phyloP scores from a whole-genome alignment of 2,888 invertebrate genomes.

The Acanthosepion pharaonis region DNA sequence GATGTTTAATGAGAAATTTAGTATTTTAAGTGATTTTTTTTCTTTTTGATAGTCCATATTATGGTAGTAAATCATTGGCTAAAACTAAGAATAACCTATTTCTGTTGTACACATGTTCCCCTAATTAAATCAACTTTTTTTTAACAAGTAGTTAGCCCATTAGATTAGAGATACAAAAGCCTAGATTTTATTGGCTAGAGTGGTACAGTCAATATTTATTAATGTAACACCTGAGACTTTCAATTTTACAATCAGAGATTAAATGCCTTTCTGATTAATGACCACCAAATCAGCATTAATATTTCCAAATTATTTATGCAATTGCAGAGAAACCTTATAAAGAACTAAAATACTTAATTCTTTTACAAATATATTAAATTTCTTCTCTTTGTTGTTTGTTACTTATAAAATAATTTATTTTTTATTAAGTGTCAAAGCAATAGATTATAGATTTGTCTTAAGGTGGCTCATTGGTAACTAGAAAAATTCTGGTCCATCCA shows the following conservation, averaged over 20 bases:
- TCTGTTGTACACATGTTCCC: too few species aligned
- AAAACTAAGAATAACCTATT: neutral
- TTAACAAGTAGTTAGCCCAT: too few species aligned
- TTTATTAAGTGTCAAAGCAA: neutral
- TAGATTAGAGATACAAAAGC: too few species aligned
- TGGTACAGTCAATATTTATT: too few species aligned
- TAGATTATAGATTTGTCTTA: neutral
- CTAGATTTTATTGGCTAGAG: too few species aligned
- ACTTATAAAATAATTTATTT: too few species aligned
- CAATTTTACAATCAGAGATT: too few species aligned
- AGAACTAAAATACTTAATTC: neutral
- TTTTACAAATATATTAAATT: neutral
- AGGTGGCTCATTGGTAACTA: neutral
- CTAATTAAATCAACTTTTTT: too few species aligned
- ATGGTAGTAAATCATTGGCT: neutral
- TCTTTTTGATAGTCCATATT: neutral
- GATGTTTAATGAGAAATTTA: neutral
- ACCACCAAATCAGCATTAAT: neutral
- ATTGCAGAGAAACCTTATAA: neutral
- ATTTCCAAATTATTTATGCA: neutral
- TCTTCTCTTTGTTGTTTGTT: neutral
- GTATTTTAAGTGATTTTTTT: neutral
- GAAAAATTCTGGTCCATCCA: neutral
- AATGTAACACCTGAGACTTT: too few species aligned
- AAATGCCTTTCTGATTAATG: neutral